Percentiles rank a stretch among this genome's conserved stretches.
Conservation (phyloP, 2,797 vertebrate genomes). For the Sebastolobus alascanus region DNA sequence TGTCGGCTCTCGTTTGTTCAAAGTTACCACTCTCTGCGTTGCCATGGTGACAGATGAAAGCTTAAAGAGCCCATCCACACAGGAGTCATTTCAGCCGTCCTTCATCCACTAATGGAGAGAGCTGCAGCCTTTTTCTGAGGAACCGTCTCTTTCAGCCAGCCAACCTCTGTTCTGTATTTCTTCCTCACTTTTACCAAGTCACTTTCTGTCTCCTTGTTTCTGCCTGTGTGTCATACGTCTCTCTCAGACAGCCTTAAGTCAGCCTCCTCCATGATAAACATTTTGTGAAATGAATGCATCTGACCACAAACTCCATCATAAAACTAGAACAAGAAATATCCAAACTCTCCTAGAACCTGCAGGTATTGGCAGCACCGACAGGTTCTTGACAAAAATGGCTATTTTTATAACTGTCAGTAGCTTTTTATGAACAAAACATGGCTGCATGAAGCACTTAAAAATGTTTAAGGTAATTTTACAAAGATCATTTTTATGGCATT, state of each 20-base stretch:
- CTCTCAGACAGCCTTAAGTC: background rate
- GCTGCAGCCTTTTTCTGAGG: conserved; percentile 29
- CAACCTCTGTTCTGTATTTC: background rate
- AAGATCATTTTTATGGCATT: too few species aligned
- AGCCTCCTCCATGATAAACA: background rate
- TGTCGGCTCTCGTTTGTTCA: conserved; percentile 38
- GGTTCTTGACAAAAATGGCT: background rate
- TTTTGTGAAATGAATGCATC: background rate
- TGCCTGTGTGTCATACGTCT: conserved; percentile 19
- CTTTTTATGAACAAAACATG: background rate
- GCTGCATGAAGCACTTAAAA: background rate
- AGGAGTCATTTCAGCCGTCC: conserved; percentile 54
- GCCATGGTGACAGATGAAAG: conserved; percentile 48
- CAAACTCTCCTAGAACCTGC: background rate
- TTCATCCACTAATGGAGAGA: conserved; percentile 56
- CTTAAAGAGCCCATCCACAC: conserved; percentile 56
- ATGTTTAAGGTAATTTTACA: too few species aligned
- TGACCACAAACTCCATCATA: background rate
- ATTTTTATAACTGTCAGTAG: background rate
- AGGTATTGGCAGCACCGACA: background rate
- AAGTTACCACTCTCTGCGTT: conserved; percentile 56
- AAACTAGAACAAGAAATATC: background rate
- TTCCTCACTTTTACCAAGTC: background rate
- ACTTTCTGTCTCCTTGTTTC: background rate
- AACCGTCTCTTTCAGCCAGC: conserved; percentile 17